Evolutionary conservation across 2,113 vertebrate species (phyloP).

Genomic region (Chrysochloris asiatica): DNA sequence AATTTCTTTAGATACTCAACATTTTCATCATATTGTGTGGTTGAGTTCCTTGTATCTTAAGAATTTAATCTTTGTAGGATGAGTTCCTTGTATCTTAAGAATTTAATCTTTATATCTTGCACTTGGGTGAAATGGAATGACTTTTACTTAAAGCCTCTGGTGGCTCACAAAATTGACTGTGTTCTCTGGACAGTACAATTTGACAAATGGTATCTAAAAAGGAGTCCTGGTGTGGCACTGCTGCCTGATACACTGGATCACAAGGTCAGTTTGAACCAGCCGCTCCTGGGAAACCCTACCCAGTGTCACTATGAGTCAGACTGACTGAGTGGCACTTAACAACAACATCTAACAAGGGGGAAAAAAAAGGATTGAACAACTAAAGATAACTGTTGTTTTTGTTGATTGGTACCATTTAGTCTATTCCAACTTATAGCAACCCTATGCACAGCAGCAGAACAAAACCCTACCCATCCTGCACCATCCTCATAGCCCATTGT

Average conservation of each 20-base stretch:
- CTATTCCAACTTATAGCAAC: too few relatives aligned
- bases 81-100: background rate
- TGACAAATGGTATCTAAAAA: background rate
- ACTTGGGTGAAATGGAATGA: background rate
- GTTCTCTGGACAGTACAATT: background rate
- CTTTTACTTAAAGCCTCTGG: background rate
- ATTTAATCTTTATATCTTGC: background rate
- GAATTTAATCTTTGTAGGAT: background rate
- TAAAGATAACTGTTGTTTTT: background rate
- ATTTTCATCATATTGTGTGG: background rate
- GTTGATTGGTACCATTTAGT: too few relatives aligned
- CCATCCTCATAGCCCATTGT: too few relatives aligned
- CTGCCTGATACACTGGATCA: too few relatives aligned
- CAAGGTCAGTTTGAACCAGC: too few relatives aligned
- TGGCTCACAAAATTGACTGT: background rate
- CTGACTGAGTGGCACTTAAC: too few relatives aligned
- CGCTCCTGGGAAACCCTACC: too few relatives aligned
- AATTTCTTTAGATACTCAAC: background rate
- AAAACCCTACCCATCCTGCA: too few relatives aligned
- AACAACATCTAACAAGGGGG: too few relatives aligned
- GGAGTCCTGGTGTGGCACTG: too few relatives aligned
- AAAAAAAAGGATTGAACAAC: background rate
- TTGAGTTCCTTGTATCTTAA: background rate
- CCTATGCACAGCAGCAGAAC: too few relatives aligned
- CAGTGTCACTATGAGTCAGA: too few relatives aligned